Evolutionary conservation across 2,888 invertebrate genomes (phyloP), one percentile per base, ranked within the genome.

Genomic region (Erannis defoliaria): DNA sequence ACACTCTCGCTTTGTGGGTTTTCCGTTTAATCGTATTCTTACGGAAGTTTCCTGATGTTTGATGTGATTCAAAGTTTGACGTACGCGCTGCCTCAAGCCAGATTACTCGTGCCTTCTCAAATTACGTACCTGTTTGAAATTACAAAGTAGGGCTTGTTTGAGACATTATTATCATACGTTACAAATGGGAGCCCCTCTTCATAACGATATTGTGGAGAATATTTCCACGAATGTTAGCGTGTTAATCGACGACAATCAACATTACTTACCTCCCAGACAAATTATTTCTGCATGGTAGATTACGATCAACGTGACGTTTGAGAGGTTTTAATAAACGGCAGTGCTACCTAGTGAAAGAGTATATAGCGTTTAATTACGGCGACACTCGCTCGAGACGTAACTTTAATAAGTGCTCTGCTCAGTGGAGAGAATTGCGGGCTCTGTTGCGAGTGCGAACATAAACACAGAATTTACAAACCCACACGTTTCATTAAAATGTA

Each of bases 401-500:
- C 63, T 76, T 74, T 75, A 80, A 71, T 71, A 73, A 67, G 67
- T 57, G 56, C 68, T 67, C 68, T 67, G 65, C 64, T 74, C 68
- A 64, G 62, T 64, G 70, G 62, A 67, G 71, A 75, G 72, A 73
- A 76, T 73, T 77, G 73, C 68, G 70, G 71, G 71, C 64, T 72
- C 43, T 57, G 71, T 70, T 61, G 72, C 70, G 76, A 73, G 72
- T 74, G 76, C 55, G 75, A 76, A 77, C 69, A 79, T 82, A 82
- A 82, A 82, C 81, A 82, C 73, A 73, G 74, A 84, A 80, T 84
- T 81, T 81, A 80, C 76, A 80, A 78, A 71, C 77, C 75, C 73
- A 77, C 76, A 76, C 80, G 74, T 86, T 85, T 86, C 83, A 89
- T 88, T 84, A 86, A 88, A 85, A 87, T 86, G 86, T 88, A 86